Evolutionary conservation across 2,797 vertebrate genomes (phyloP).

Genomic region (Danio aesculapii): DNA sequence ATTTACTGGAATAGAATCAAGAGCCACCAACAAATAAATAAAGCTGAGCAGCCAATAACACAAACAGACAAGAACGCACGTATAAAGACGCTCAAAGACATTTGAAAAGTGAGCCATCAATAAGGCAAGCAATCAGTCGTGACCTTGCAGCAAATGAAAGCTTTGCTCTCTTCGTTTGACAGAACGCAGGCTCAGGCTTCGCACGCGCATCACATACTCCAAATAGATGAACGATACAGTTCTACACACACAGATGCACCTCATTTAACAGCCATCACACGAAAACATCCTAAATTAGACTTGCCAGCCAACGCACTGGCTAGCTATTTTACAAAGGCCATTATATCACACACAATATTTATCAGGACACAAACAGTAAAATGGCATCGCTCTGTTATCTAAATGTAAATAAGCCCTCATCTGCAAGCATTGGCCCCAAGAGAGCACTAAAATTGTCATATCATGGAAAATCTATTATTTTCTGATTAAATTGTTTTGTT

Average conservation of each 20-base stretch:
- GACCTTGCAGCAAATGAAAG: constrained; percentile 25
- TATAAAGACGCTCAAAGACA: not conserved
- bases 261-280: constrained; percentile 21
- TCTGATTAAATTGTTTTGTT: not conserved
- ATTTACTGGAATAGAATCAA: not conserved
- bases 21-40: constrained; percentile 10
- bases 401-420: constrained; percentile 47
- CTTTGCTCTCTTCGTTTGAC: constrained; percentile 14
- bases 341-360: not conserved
- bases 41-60: not conserved
- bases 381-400: constrained; percentile 27
- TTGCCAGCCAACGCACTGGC: not conserved
- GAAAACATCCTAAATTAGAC: constrained; percentile 21
- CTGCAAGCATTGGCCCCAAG: not conserved
- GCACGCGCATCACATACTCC: not conserved
- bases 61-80: not conserved
- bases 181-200: constrained; percentile 9
- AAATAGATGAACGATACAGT: not conserved
- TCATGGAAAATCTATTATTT: not conserved
- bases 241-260: not conserved
- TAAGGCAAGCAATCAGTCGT: constrained; percentile 10
- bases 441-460: not conserved
- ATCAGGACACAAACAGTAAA: constrained; percentile 12
- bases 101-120: constrained; percentile 2
- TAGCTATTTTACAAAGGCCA: not conserved